Conservation (phyloP, 2,113 vertebrate genomes). For the Arvicanthis niloticus region DNA sequence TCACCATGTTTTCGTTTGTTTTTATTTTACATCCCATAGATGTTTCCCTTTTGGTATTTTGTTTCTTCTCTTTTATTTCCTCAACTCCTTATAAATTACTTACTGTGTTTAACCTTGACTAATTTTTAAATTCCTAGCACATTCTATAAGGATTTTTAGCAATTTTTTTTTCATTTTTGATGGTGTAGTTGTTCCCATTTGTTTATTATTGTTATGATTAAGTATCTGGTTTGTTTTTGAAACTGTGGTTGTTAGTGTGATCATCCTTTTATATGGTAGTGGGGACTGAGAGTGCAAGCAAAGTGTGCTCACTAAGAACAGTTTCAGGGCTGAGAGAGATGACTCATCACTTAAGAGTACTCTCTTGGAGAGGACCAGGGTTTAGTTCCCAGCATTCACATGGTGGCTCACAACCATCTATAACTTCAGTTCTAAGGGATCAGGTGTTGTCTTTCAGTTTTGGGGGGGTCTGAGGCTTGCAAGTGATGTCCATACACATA, state of each 20-base stretch:
- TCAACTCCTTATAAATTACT: not conserved
- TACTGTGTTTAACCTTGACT: not conserved
- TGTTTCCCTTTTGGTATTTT: not conserved
- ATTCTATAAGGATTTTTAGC: not conserved
- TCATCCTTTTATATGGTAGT: not conserved
- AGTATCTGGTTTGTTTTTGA: not conserved
- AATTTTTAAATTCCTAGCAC: not conserved
- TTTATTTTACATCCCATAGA: not conserved
- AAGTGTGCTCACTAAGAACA: not conserved
- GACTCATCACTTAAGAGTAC: not conserved
- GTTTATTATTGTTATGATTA: not conserved
- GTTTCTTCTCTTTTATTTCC: not conserved
- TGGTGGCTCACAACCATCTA: not conserved
- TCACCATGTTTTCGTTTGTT: not conserved
- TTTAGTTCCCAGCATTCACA: not conserved
- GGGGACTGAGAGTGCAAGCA: not conserved
- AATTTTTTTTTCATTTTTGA: not conserved
- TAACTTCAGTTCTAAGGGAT: not conserved
- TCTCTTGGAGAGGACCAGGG: not conserved
- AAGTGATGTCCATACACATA: not conserved
- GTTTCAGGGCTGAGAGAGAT: not conserved
- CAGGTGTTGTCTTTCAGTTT: not conserved
- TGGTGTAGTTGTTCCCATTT: not conserved
- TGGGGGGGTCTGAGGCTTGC: too few relatives aligned
- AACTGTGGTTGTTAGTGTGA: not conserved